phyloP scores from a whole-genome alignment of 2,797 vertebrate species.

The Melopsittacus undulatus region DNA sequence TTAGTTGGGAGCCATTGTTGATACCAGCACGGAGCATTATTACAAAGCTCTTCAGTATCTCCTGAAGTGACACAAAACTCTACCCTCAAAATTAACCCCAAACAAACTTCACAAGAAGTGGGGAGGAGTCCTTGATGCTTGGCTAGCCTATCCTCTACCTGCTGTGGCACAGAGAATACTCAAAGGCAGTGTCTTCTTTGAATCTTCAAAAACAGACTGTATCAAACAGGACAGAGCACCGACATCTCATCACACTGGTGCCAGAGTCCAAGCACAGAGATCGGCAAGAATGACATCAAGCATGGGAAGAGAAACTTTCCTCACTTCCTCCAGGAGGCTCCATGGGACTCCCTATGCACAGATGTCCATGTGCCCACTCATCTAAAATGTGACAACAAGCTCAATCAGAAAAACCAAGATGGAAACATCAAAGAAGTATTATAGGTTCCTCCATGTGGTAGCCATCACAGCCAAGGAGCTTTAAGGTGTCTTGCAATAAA shows the following conservation, averaged over 20 bases:
- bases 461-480: background rate
- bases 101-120: background rate
- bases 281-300: background rate
- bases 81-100: conserved; percentile 48
- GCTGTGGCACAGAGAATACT: background rate
- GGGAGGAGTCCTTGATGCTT: conserved; percentile 7
- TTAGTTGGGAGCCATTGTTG: conserved; percentile 37
- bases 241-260: background rate
- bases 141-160: background rate
- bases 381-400: background rate
- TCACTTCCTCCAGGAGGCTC: background rate
- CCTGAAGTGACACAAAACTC: background rate
- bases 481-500: background rate
- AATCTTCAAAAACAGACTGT: conserved; percentile 1
- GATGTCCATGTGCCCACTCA: background rate
- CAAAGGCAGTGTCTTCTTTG: conserved; percentile 31
- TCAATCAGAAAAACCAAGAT: background rate
- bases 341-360: background rate
- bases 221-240: background rate
- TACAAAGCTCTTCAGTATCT: background rate
- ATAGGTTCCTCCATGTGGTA: background rate
- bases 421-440: background rate
- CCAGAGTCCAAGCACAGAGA: background rate
- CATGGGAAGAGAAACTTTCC: background rate
- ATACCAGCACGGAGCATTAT: background rate